Conservation (phyloP, 2,888 invertebrate genomes). For the Meteorus colon region DNA sequence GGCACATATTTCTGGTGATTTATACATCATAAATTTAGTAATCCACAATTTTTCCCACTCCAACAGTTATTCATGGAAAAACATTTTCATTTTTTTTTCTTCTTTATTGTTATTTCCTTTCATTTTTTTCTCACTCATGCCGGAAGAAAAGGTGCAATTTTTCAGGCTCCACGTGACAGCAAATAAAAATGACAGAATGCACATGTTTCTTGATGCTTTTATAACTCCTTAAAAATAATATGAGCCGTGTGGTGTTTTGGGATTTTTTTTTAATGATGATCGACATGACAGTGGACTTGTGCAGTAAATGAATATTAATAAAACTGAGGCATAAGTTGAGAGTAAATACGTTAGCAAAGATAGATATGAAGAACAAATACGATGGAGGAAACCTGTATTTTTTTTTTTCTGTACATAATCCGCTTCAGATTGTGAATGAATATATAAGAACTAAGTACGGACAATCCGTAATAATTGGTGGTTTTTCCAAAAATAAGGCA, state of each 20-base stretch:
- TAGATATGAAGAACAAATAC: neutral
- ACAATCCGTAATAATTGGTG: neutral
- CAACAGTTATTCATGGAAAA: neutral
- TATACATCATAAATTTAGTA: neutral
- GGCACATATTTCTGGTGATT: neutral
- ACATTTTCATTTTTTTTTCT: neutral
- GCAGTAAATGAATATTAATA: neutral
- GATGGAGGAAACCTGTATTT: neutral
- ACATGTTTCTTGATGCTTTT: neutral
- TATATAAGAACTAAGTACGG: neutral
- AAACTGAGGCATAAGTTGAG: neutral
- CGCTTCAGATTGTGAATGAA: neutral
- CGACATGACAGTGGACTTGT: neutral
- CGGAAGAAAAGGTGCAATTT: neutral
- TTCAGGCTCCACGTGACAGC: neutral
- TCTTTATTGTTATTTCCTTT: neutral
- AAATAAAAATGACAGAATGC: neutral
- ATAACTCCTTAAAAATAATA: neutral
- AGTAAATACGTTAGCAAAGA: neutral
- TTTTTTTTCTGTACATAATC: neutral
- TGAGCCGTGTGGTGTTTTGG: neutral
- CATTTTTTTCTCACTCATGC: neutral
- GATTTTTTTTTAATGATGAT: neutral
- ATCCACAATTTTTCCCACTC: neutral
- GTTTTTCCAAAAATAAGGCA: neutral